Conservation (phyloP, 2,797 vertebrate genomes). For the Melanotaenia parkinsoni region DNA sequence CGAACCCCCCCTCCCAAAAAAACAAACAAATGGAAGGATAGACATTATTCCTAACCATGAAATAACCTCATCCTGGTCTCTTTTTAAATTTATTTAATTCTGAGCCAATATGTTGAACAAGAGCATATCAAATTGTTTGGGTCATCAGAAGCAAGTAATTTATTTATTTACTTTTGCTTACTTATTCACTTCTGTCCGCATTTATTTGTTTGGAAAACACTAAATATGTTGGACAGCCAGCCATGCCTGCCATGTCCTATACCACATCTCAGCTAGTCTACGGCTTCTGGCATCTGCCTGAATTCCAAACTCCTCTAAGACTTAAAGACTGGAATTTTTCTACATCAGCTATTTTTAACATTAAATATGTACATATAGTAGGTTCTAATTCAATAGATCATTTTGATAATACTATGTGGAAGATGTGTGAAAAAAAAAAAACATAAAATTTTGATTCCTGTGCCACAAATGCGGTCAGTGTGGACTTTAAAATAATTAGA, state of each 20-base stretch:
- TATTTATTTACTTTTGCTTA: neutral
- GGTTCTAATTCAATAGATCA: neutral
- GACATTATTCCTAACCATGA: no score
- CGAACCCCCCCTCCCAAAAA: no score
- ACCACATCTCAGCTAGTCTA: constrained; percentile 22
- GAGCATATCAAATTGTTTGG: no score
- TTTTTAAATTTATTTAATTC: no score
- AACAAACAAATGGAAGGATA: no score
- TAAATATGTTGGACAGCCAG: constrained; percentile 30
- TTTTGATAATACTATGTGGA: neutral
- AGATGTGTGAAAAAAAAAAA: neutral
- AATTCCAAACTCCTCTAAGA: constrained; percentile 19
- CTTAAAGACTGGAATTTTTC: constrained; percentile 9
- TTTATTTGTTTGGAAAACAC: neutral
- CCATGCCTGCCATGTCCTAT: constrained; percentile 28
- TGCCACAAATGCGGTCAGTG: neutral
- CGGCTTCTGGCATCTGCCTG: constrained; percentile 19
- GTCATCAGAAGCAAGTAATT: no score
- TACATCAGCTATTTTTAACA: constrained; percentile 14
- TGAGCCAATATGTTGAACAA: no score
- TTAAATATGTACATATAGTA: neutral
- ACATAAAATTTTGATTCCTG: neutral
- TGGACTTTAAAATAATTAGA: neutral
- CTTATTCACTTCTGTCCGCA: neutral
- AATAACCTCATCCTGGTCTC: no score